A percentile compares a stretch with the other conserved stretches of the same genome.
Conservation (phyloP, 2,113 vertebrate genomes). For the Myotis brandtii region DNA sequence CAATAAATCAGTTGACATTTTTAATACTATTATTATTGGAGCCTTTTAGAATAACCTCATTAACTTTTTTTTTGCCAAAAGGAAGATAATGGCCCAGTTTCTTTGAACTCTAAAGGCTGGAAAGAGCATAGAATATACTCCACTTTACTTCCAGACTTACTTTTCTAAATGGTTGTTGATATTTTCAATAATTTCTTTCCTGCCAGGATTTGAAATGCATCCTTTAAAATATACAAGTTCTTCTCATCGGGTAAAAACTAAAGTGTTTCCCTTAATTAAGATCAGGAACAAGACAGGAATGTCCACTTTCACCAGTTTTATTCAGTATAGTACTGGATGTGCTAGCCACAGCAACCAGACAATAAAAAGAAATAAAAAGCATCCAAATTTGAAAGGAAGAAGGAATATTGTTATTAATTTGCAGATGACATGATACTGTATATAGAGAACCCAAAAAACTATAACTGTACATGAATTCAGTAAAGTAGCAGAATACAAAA, state of each 20-base stretch:
- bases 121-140: not conserved
- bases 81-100: not conserved
- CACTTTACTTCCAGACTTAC: not conserved
- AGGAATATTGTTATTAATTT: not conserved
- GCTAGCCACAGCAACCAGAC: not conserved
- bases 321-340: not conserved
- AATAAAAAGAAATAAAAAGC: not conserved
- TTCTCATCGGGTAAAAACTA: not conserved
- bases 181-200: not conserved
- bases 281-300: not conserved
- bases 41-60: slow-evolving; percentile 10
- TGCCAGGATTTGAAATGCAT: not conserved
- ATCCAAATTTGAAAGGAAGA: not conserved
- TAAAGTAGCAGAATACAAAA: not conserved
- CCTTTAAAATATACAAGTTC: not conserved
- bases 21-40: not conserved
- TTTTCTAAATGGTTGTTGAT: not conserved
- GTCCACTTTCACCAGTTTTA: not conserved
- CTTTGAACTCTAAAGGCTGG: not conserved
- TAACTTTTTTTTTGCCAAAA: not conserved
- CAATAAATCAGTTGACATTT: not conserved
- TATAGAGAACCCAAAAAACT: not conserved
- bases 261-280: not conserved
- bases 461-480: not conserved
- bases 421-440: not conserved